Percentiles rank a stretch among this genome's conserved stretches.
These are phyloP conservation scores for Drosophila borborema DNA, from an alignment of 2,888 invertebrate genomes.

Conservation along the genomic window DNA sequence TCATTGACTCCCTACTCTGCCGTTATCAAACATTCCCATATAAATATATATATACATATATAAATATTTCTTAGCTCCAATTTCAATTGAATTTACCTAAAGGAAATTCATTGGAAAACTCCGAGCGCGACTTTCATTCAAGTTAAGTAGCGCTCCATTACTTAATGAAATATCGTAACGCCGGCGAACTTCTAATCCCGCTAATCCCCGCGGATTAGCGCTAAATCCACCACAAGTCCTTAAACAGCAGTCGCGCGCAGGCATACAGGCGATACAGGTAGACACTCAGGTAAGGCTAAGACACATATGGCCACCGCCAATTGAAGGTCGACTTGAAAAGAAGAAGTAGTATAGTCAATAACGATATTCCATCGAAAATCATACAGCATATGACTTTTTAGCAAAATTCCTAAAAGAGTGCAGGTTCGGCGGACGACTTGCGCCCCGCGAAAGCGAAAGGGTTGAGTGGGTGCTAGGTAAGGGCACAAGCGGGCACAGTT, in stretches of 20 bases:
- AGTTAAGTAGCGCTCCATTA: constrained; percentile 52
- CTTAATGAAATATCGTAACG: constrained; percentile 71
- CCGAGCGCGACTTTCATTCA: constrained; percentile 56
- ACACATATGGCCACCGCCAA: constrained; percentile 30
- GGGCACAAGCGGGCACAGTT: constrained; percentile 3
- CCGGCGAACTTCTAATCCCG: constrained; percentile 45
- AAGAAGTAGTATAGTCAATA: constrained; percentile 37
- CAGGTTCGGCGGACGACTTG: constrained; percentile 31
- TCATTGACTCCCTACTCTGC: not conserved
- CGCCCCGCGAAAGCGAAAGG: constrained; percentile 46
- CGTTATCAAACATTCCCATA: constrained; percentile 29
- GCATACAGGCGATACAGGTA: constrained; percentile 1
- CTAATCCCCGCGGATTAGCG: constrained; percentile 68
- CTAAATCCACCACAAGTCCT: constrained; percentile 78
- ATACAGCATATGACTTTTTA: constrained; percentile 70
- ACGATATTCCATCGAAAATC: constrained; percentile 49
- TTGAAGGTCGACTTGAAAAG: constrained; percentile 45
- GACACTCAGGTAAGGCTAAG: constrained; percentile 1
- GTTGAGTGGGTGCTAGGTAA: constrained; percentile 37
- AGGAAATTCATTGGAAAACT: constrained; percentile 34
- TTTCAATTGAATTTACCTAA: constrained; percentile 14
- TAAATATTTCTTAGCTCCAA: constrained; percentile 15
- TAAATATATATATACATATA: not conserved
- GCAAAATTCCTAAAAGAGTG: constrained; percentile 42
- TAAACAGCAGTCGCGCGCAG: constrained; percentile 58